phyloP scores from a whole-genome alignment of 2,113 vertebrate species.

The Myodes glareolus region DNA sequence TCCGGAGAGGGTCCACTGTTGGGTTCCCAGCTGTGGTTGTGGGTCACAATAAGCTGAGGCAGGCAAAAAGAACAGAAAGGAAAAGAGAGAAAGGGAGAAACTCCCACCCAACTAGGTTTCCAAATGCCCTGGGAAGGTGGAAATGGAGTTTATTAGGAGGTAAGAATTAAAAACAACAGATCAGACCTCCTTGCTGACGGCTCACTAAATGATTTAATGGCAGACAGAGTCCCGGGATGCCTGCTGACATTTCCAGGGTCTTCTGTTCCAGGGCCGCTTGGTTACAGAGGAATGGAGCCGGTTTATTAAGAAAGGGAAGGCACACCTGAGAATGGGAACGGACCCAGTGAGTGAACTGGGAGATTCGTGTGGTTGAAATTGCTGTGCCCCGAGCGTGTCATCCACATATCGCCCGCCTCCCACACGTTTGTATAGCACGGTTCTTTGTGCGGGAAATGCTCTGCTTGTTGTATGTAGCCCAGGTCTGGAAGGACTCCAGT shows the following conservation, averaged over 20 bases:
- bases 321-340: background rate
- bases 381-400: too few relatives aligned
- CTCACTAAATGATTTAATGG: background rate
- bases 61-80: background rate
- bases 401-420: background rate
- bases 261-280: background rate
- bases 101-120: background rate
- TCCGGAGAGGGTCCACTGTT: background rate
- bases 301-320: background rate
- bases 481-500: background rate
- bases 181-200: background rate
- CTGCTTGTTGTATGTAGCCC: too few relatives aligned
- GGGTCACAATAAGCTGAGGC: background rate
- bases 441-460: background rate
- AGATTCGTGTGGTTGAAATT: fast-evolving
- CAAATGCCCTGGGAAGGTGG: background rate
- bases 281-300: too few relatives aligned
- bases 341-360: background rate
- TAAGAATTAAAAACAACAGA: background rate
- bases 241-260: background rate
- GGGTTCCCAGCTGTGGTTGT: background rate
- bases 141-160: background rate
- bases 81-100: too few relatives aligned
- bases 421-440: too few relatives aligned
- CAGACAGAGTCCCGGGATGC: background rate